Conservation (phyloP, 2,888 invertebrate genomes). For the Plebejus melissa region DNA sequence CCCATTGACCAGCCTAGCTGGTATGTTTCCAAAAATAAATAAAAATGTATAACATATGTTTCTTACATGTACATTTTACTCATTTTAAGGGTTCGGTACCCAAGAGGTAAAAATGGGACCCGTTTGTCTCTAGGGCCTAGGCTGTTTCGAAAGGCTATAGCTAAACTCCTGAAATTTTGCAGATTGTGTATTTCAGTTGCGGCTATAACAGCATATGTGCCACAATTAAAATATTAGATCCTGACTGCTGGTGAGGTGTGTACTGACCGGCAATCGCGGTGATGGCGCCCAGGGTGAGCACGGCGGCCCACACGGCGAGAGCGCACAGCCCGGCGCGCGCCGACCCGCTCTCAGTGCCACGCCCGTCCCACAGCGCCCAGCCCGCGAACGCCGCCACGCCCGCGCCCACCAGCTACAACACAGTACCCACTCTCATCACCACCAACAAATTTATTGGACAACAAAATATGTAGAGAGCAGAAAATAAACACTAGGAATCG, state of each 20-base stretch:
- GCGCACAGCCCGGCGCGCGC: conserved; percentile 61
- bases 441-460: neutral
- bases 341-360: conserved; percentile 51
- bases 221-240: too few species aligned
- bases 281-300: conserved; percentile 53
- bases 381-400: conserved; percentile 54
- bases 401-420: conserved; percentile 53
- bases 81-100: too few species aligned
- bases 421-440: neutral
- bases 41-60: too few species aligned
- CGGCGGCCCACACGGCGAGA: conserved; percentile 56
- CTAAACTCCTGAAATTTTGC: too few species aligned
- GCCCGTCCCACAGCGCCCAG: conserved; percentile 67
- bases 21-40: too few species aligned
- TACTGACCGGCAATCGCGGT: conserved; percentile 45
- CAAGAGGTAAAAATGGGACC: too few species aligned
- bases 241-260: neutral
- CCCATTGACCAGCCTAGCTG: too few species aligned
- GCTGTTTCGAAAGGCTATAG: too few species aligned
- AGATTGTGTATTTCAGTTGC: too few species aligned
- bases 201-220: too few species aligned
- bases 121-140: too few species aligned
- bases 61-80: too few species aligned
- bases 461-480: neutral
- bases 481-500: neutral